Base-by-base conservation (phyloP, 2,797 vertebrate species). In the Eptatretus atami region DNA sequence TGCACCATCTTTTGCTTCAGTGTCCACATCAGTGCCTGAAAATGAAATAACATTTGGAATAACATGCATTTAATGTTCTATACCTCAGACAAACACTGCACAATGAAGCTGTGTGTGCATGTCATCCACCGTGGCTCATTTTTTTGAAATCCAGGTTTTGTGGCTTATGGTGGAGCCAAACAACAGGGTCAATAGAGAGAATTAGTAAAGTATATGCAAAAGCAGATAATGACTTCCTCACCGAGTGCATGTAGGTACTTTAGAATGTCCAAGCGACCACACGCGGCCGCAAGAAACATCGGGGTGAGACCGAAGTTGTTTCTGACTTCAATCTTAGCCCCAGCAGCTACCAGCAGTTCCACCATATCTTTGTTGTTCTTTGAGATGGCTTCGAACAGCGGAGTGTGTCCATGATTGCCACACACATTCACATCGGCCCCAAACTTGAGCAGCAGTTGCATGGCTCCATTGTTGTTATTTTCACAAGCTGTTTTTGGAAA, bases 11-110 rank as follows among this genome's bases (percentile, higher is more conserved):
- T 76, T 73, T 54, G 85, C 88, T 71, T 90, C 82, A 4, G 77
- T 82, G 70, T 94, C 83, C 67, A 92, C 77, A 68, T 94, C 82
- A 6, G 82, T 84, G 6, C 84, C 87, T 96, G 70, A 53, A 44
- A 44, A 44, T 44, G 31, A 3, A 44, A 44, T 44, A 44, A 44
- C 31, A 44, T 44, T 8, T 3, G 31, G 31, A 44, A 8, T 44
- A 44, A 44, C 31, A 44, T 44, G 31, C 31, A 44, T 44, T 4
- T 44, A 44, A 44, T 44, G 31, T 44, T 44, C 31, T 44, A 44
- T 8, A 44, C 31, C 31, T 5, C 31, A 44, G 31, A 44, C 6
- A 44, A 8, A 44, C 4, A 44, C 31, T 44, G 19, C 19, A 19
- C 19, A 19, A 19, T 19, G 1, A 44, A 44, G 31, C 31, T 44